phyloP scores from a whole-genome alignment of 2,888 invertebrate genomes.

The Bedellia somnulentella region DNA sequence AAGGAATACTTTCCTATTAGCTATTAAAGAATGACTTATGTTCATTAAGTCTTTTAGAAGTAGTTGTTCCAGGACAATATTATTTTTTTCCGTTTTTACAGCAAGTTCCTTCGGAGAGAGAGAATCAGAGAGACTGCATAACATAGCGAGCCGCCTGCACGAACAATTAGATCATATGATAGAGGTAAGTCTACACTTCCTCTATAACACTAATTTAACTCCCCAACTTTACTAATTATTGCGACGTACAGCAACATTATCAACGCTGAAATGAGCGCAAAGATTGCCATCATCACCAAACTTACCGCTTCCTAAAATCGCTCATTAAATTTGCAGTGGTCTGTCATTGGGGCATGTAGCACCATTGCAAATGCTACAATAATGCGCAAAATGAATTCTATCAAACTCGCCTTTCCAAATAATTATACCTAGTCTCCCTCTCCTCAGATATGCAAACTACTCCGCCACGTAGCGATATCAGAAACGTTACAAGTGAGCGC shows the following conservation, averaged over 20 bases:
- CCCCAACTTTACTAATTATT: too few relatives aligned
- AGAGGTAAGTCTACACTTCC: slow-evolving; percentile 67
- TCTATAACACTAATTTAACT: slow-evolving; percentile 3
- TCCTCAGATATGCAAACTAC: slow-evolving; percentile 86
- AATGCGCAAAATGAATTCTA: too few relatives aligned
- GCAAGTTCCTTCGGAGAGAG: slow-evolving; percentile 65
- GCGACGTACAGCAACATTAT: too few relatives aligned
- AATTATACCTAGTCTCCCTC: not conserved
- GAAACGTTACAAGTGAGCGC: slow-evolving; percentile 95
- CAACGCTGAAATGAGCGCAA: too few relatives aligned
- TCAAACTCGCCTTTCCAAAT: not conserved
- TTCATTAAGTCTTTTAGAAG: too few relatives aligned
- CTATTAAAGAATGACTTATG: too few relatives aligned
- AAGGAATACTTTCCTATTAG: too few relatives aligned
- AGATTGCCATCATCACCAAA: too few relatives aligned
- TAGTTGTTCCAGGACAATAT: not conserved
- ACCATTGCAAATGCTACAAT: too few relatives aligned
- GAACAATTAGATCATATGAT: slow-evolving; percentile 98
- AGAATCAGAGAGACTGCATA: slow-evolving; percentile 85
- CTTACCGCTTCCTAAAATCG: too few relatives aligned
- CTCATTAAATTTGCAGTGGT: too few relatives aligned
- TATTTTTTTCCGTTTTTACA: slow-evolving; percentile 14
- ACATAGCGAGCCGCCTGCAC: slow-evolving; percentile 91
- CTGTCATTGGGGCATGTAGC: too few relatives aligned
- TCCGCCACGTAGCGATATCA: slow-evolving; percentile 92